Evolutionary conservation across 2,888 invertebrate genomes (phyloP).

Genomic region (Catotricha subobsoleta): DNA sequence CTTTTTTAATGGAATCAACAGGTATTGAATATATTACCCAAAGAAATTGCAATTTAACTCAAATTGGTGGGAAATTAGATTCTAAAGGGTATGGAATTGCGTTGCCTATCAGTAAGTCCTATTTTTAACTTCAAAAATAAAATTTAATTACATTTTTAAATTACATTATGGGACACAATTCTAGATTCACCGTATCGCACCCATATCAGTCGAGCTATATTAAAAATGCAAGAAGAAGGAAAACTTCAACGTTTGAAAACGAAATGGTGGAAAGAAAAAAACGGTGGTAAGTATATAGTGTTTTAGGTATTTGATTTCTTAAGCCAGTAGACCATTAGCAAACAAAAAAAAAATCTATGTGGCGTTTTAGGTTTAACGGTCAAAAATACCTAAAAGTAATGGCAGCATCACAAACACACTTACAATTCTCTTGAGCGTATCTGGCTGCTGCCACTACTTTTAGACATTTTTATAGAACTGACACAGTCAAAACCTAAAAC

Average conservation of each 20-base stretch:
- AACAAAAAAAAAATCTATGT: no score
- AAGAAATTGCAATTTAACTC: slow-evolving; percentile 59
- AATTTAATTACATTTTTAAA: neutral
- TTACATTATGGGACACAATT: neutral
- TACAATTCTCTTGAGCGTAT: no score
- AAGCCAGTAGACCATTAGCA: no score
- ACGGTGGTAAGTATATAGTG: neutral
- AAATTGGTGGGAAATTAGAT: slow-evolving; percentile 65
- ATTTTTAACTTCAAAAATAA: neutral
- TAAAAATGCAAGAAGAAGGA: slow-evolving; percentile 81
- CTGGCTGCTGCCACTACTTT: no score
- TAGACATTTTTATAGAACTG: no score
- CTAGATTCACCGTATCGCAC: slow-evolving; percentile 60
- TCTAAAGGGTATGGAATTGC: slow-evolving; percentile 85
- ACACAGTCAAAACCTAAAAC: no score
- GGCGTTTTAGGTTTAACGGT: no score
- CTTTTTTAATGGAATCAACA: slow-evolving; percentile 92
- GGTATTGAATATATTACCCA: slow-evolving; percentile 79
- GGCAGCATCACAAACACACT: no score
- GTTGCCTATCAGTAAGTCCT: slow-evolving; percentile 63
- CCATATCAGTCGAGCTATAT: slow-evolving; percentile 66
- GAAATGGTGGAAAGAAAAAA: slow-evolving; percentile 65
- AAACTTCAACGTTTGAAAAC: slow-evolving; percentile 62
- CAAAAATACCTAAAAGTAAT: no score
- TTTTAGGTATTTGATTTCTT: neutral